Evolutionary conservation across 1,140 invertebrate species (phyloP).

Genomic region (Drosophila subobscura): DNA sequence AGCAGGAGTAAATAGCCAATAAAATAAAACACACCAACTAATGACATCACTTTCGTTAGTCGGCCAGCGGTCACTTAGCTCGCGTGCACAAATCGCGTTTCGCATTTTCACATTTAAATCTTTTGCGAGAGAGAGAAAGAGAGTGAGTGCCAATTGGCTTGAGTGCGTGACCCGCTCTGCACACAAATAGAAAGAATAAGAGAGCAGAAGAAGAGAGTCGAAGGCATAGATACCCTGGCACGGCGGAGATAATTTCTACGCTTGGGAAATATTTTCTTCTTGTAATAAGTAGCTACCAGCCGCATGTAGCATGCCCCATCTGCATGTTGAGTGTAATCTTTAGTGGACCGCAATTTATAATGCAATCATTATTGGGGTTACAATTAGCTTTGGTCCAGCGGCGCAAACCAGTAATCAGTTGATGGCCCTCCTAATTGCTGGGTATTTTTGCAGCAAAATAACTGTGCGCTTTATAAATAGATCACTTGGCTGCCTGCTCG

Average conservation of each 20-base stretch:
- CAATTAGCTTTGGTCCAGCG: slow-evolving; percentile 19
- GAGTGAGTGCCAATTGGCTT: slow-evolving; percentile 41
- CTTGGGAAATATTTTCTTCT: too few relatives aligned
- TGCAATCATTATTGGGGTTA: slow-evolving; percentile 10
- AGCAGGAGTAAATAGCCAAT: slow-evolving; percentile 11
- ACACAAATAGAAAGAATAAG: slow-evolving; percentile 26
- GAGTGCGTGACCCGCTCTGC: slow-evolving; percentile 38
- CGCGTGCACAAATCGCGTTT: slow-evolving; percentile 51
- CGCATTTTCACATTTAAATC: slow-evolving; percentile 35
- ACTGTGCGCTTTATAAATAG: slow-evolving; percentile 43
- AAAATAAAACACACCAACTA: slow-evolving; percentile 14
- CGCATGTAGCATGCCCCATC: too few relatives aligned
- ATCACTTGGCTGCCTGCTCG: slow-evolving; percentile 9
- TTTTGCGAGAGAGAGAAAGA: background rate
- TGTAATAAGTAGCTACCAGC: too few relatives aligned
- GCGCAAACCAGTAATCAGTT: slow-evolving; percentile 28
- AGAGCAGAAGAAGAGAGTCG: too few relatives aligned
- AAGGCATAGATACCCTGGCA: too few relatives aligned
- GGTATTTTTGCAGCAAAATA: slow-evolving; percentile 25
- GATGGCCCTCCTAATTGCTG: slow-evolving; percentile 23
- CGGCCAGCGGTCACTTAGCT: slow-evolving; percentile 9
- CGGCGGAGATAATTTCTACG: too few relatives aligned
- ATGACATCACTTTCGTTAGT: slow-evolving; percentile 59
- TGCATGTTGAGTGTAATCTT: too few relatives aligned
- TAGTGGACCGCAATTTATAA: background rate